Evolutionary conservation across 2,888 invertebrate genomes (phyloP).

Genomic region (Scaptomyza polygonia): DNA sequence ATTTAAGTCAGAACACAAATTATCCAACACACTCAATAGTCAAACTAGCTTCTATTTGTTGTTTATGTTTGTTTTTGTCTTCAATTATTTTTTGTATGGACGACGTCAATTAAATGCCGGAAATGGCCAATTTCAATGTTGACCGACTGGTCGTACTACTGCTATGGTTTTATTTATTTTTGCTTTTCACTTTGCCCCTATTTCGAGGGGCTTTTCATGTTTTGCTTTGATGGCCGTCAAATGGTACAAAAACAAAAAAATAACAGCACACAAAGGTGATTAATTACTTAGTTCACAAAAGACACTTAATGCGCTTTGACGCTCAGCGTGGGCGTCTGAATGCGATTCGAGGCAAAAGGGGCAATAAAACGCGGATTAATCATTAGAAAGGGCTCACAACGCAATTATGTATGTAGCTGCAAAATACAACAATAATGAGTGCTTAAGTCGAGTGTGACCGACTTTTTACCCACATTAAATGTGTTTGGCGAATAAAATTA

Average conservation of each 20-base stretch:
- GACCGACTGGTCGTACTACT: slow-evolving; percentile 44
- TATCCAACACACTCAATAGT: not conserved
- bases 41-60: slow-evolving; percentile 56
- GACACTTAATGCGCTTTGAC: slow-evolving; percentile 68
- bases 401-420: slow-evolving; percentile 55
- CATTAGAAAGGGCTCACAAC: slow-evolving; percentile 20
- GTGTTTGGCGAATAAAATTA: not conserved
- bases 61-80: slow-evolving; percentile 38
- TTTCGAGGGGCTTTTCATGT: slow-evolving; percentile 71
- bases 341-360: slow-evolving; percentile 25
- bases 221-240: slow-evolving; percentile 71
- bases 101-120: slow-evolving; percentile 74
- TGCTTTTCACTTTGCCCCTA: slow-evolving; percentile 38
- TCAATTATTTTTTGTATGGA: slow-evolving; percentile 59
- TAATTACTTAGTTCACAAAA: slow-evolving; percentile 71
- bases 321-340: slow-evolving; percentile 40
- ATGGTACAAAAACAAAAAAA: slow-evolving; percentile 34
- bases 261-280: slow-evolving; percentile 58
- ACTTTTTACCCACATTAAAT: not conserved
- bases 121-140: slow-evolving; percentile 73
- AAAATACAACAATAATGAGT: slow-evolving; percentile 11
- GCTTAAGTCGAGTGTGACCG: not conserved
- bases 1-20: slow-evolving; percentile 21
- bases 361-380: slow-evolving; percentile 46
- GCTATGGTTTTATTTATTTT: not conserved